Percentiles rank a stretch among this genome's conserved stretches.
phyloP scores from a whole-genome alignment of 1,140 invertebrate species.

The Bemisia tabaci region DNA sequence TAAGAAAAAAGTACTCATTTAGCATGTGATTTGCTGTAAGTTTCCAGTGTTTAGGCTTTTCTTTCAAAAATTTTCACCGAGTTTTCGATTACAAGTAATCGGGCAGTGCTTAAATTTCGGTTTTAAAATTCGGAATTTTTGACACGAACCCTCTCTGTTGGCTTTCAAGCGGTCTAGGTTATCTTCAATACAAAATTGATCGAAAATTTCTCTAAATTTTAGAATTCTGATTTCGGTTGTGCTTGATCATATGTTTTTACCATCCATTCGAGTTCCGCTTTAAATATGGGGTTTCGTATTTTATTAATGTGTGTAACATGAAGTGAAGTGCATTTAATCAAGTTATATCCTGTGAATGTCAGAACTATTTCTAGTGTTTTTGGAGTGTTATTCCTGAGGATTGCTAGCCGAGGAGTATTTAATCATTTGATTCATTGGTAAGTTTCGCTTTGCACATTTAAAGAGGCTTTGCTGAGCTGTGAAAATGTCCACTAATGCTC shows the following conservation, averaged over 20 bases:
- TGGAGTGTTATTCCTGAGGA: not conserved
- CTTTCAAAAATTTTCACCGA: not conserved
- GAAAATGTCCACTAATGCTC: too few species aligned
- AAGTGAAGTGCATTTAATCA: not conserved
- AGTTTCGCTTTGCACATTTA: not conserved
- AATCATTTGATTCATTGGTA: not conserved
- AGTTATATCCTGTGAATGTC: not conserved
- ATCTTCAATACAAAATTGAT: too few species aligned
- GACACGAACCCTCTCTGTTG: not conserved
- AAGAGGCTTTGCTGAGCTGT: too few species aligned
- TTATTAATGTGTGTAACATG: too few species aligned
- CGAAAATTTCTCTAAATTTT: too few species aligned
- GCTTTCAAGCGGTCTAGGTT: not conserved
- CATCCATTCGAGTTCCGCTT: too few species aligned
- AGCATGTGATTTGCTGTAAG: not conserved
- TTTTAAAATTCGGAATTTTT: not conserved
- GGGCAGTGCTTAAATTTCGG: not conserved
- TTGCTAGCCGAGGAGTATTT: not conserved
- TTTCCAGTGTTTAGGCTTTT: not conserved
- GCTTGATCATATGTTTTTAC: too few species aligned
- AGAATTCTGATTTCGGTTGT: too few species aligned
- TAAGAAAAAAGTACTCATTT: not conserved
- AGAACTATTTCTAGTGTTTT: not conserved
- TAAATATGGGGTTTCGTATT: too few species aligned
- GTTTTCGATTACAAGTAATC: not conserved